Conservation (phyloP, 2,797 vertebrate genomes). For the Syncerus caffer region DNA sequence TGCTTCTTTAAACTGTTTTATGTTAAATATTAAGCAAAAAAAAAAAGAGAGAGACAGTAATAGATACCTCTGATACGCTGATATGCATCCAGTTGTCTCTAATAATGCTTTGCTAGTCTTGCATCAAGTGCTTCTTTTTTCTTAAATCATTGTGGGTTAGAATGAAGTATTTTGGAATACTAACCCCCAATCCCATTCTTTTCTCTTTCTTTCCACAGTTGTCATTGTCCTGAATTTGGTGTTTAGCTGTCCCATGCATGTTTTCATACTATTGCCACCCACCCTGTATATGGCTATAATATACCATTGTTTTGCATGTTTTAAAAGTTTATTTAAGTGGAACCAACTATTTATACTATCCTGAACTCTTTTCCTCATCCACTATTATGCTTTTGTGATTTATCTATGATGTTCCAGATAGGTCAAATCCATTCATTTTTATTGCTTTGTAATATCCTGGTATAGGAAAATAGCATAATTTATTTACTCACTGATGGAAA, state of each 20-base stretch:
- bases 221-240: not conserved
- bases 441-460: not conserved
- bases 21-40: not conserved
- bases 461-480: not conserved
- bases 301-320: not conserved
- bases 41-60: not conserved
- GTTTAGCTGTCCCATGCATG: not conserved
- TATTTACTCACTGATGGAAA: constrained; percentile 4
- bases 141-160: not conserved
- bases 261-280: not conserved
- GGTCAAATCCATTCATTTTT: constrained; percentile 29
- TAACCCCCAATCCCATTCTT: too few relatives aligned
- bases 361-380: not conserved
- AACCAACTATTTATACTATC: not conserved
- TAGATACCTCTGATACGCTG: not conserved
- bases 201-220: not conserved
- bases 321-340: constrained; percentile 32
- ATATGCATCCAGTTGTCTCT: not conserved
- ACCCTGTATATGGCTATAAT: not conserved
- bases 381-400: constrained; percentile 24
- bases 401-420: not conserved
- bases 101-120: not conserved
- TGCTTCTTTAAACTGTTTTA: not conserved
- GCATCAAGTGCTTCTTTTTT: not conserved
- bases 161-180: not conserved